Evolutionary conservation across 1,140 invertebrate species (phyloP).

Genomic region (Zeugodacus cucurbitae): DNA sequence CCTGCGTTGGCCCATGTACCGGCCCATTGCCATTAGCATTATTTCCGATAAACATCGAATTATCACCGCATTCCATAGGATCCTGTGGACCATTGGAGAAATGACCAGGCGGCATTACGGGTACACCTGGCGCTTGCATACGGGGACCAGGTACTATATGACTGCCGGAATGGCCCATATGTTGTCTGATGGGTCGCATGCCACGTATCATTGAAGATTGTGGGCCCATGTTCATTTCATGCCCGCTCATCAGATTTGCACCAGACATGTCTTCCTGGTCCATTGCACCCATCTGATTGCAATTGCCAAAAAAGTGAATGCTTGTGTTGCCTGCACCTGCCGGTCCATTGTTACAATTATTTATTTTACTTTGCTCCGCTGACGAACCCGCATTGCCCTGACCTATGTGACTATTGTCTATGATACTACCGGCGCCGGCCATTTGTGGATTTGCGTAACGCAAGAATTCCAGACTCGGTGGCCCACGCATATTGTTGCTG

Average conservation of each 20-base stretch:
- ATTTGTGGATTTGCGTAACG: slow-evolving; percentile 80
- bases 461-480: slow-evolving; percentile 91
- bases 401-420: background rate
- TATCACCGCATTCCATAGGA: slow-evolving; percentile 49
- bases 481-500: slow-evolving; percentile 76
- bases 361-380: slow-evolving; percentile 65
- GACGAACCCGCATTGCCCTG: slow-evolving; percentile 74
- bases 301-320: slow-evolving; percentile 66
- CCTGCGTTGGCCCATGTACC: background rate
- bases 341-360: background rate
- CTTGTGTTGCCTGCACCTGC: background rate
- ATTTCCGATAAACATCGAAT: slow-evolving; percentile 14
- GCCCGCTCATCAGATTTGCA: slow-evolving; percentile 66
- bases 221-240: slow-evolving; percentile 68
- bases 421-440: slow-evolving; percentile 70
- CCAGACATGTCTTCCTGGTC: slow-evolving; percentile 49
- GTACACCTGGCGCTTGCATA: slow-evolving; percentile 47
- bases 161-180: slow-evolving; percentile 42
- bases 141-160: slow-evolving; percentile 46
- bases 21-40: background rate
- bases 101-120: slow-evolving; percentile 40
- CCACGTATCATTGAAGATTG: slow-evolving; percentile 64
- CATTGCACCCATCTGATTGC: slow-evolving; percentile 61
- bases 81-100: slow-evolving; percentile 50
- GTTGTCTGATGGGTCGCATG: slow-evolving; percentile 59